Evolutionary conservation across 2,113 vertebrate species (phyloP).

Genomic region (Stegostoma tigrinum): DNA sequence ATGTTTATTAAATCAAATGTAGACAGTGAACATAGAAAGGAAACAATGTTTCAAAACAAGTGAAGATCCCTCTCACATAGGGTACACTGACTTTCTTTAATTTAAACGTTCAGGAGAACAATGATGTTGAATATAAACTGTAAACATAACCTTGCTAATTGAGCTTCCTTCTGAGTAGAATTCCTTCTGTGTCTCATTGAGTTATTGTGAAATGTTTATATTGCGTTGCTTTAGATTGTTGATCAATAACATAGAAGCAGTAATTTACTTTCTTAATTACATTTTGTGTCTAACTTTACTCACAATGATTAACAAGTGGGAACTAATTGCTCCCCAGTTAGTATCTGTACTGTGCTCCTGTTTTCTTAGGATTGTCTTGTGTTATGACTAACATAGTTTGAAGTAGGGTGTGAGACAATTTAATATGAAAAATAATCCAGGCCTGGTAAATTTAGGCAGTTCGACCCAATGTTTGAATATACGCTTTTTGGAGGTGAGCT

Average conservation of each 20-base stretch:
- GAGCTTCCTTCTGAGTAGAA: not conserved
- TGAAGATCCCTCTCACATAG: not conserved
- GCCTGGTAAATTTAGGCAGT: not conserved
- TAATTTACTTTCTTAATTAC: not conserved
- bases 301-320: not conserved
- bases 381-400: not conserved
- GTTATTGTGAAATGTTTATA: not conserved
- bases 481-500: not conserved
- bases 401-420: not conserved
- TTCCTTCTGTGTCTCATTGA: not conserved
- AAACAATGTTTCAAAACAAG: not conserved
- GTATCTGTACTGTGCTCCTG: not conserved
- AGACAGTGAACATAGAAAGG: not conserved
- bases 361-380: not conserved
- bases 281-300: not conserved
- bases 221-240: not conserved
- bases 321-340: not conserved
- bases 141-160: not conserved
- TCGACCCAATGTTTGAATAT: not conserved
- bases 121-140: not conserved
- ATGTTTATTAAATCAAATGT: not conserved
- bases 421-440: not conserved
- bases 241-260: not conserved
- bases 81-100: not conserved
- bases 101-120: not conserved